Base-by-base conservation (phyloP, 2,797 vertebrate genomes). In the Amazonetta brasiliensis region DNA sequence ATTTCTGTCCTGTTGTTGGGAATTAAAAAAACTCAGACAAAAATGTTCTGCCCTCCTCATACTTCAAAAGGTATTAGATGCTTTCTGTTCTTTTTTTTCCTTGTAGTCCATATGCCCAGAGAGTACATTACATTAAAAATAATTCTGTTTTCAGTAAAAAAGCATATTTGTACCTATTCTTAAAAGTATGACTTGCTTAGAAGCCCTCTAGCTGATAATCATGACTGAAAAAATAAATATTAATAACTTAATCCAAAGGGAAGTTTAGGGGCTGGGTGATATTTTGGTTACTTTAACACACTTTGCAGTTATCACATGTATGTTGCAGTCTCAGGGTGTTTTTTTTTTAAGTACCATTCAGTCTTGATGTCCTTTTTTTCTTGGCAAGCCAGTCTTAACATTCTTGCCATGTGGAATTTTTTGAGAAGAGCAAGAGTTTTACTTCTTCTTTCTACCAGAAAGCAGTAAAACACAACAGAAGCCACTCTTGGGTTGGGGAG, bases 201-300 rank as follows among this genome's bases (percentile, higher is more conserved):
- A 93, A 77, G 20, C 37, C 30, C 19, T 75, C 2, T 3, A 28
- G n/a, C 39, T 68, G 10, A 25, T 63, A 58, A 52, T 63, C 13
- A 6, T 18, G 44, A 54, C 15, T 58, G 48, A 89, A 87, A 78
- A 6, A 46, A 64, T 60, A 71, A 89, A 46, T 68, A 28, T 5
- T 35, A 35, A 0, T 64, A 22, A 11, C 3, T 76, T 76, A 26
- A 25, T 52, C 31, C 35, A 10, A 72, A 64, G 43, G 31, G 17
- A 5, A 19, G 59, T 28, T 16, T 13, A 2, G 0, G 0, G 10
- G 4, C 59, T 75, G n/a, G 25, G 12, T 84, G 43, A 19, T 59
- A 35, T n/a, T 73, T 79, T 60, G 17, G 20, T 6, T 79, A 55
- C 56, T 52, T 52, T 52, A 26, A 52, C 25, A 52, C 5, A 9